Evolutionary conservation across 2,797 vertebrate genomes (phyloP).

Genomic region (Lithobates sylvaticus): DNA sequence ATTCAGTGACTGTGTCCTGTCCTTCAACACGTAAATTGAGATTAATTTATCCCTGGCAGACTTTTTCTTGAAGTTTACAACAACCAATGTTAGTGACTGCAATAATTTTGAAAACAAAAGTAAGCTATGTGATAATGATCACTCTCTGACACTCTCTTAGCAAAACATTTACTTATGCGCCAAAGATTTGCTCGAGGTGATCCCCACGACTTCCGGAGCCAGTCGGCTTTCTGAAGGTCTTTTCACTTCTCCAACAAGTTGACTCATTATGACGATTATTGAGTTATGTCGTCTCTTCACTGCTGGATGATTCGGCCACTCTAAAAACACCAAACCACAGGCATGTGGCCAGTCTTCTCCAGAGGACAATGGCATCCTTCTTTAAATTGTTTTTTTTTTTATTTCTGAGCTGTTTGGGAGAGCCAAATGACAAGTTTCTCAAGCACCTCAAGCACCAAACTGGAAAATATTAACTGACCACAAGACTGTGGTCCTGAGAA

Average conservation of each 20-base stretch:
- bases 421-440: not conserved
- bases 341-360: not conserved
- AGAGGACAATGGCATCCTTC: not conserved
- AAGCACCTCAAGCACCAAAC: not conserved
- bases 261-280: slow-evolving; percentile 21
- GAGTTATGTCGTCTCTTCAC: not conserved
- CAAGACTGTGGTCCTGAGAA: not conserved
- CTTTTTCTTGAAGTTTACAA: slow-evolving; percentile 8
- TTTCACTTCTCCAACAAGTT: slow-evolving; percentile 4
- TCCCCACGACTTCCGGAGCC: slow-evolving; percentile 23
- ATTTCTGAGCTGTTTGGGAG: not conserved
- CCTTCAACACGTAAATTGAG: not conserved
- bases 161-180: slow-evolving; percentile 41
- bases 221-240: not conserved
- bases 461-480: not conserved
- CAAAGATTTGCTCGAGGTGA: slow-evolving; percentile 3
- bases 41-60: slow-evolving; percentile 8
- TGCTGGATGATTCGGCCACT: not conserved
- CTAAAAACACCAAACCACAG: slow-evolving; percentile 5
- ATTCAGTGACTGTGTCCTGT: not conserved
- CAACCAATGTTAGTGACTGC: slow-evolving; percentile 6
- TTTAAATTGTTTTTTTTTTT: slow-evolving; percentile 14
- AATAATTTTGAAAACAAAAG: slow-evolving; percentile 18
- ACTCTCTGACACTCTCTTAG: slow-evolving; percentile 10
- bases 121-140: slow-evolving; percentile 36